These are phyloP conservation scores for Rhombomys opimus DNA, from an alignment of 2,113 vertebrate species.

Conservation along the genomic window DNA sequence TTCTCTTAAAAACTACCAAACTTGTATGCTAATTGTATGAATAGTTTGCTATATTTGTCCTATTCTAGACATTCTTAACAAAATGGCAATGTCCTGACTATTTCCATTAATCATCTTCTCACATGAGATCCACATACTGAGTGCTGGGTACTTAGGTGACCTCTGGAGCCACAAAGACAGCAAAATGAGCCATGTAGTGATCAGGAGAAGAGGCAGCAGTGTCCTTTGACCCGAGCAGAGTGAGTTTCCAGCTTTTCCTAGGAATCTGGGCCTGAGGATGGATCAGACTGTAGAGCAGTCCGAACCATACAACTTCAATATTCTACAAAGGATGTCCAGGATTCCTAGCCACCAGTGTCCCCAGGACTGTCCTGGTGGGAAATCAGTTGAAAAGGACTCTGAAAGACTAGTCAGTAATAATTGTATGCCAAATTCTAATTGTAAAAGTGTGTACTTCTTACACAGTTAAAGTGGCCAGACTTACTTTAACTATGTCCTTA, in stretches of 20 bases:
- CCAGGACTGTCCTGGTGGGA: not conserved
- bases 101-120: slow-evolving; percentile 13
- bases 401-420: not conserved
- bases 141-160: not conserved
- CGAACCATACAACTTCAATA: not conserved
- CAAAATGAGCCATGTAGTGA: not conserved
- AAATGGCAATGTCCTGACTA: not conserved
- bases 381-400: slow-evolving; percentile 15
- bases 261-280: not conserved
- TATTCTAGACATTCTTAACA: not conserved
- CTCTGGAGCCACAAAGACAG: not conserved
- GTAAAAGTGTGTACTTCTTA: not conserved
- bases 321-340: not conserved
- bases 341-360: not conserved
- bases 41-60: not conserved
- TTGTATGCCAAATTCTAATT: not conserved
- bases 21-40: not conserved
- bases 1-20: not conserved
- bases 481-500: slow-evolving; percentile 7
- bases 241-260: not conserved
- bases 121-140: not conserved
- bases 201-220: rapidly evolving
- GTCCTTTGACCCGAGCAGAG: not conserved
- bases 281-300: not conserved
- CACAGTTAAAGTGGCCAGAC: not conserved